Evolutionary conservation across 2,113 vertebrate genomes (phyloP).

Genomic region (Hepsetus odoe): DNA sequence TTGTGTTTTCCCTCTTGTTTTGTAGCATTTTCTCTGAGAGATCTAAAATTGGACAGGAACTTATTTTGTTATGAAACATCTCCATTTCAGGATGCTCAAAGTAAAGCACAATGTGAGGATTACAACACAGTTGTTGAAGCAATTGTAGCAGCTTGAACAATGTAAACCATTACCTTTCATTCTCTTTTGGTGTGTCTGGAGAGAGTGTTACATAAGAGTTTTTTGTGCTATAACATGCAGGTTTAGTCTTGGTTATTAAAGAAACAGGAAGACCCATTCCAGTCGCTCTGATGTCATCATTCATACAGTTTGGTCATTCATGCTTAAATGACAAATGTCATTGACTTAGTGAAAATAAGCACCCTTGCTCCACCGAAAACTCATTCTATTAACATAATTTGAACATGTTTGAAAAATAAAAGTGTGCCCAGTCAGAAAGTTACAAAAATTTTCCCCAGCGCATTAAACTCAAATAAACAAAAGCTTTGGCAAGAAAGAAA

Average conservation of each 20-base stretch:
- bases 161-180: slow-evolving; percentile 3
- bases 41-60: neutral
- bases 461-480: no score
- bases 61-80: neutral
- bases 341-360: no score
- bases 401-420: no score
- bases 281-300: neutral
- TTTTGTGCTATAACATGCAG: neutral
- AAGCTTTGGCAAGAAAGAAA: no score
- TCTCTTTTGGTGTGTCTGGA: neutral
- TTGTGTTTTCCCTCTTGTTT: neutral
- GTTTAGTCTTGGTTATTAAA: neutral
- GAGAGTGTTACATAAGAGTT: slow-evolving; percentile 20
- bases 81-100: neutral
- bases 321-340: no score
- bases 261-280: neutral
- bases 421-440: no score
- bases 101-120: slow-evolving; percentile 8
- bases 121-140: slow-evolving; percentile 15
- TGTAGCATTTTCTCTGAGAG: neutral
- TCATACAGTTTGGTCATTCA: neutral
- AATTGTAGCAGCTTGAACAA: slow-evolving; percentile 20
- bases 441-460: no score
- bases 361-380: no score
- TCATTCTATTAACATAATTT: no score